Evolutionary conservation across 35 echinoderm and acorn worm species (phyloP).

Genomic region (Amphiura filiformis): DNA sequence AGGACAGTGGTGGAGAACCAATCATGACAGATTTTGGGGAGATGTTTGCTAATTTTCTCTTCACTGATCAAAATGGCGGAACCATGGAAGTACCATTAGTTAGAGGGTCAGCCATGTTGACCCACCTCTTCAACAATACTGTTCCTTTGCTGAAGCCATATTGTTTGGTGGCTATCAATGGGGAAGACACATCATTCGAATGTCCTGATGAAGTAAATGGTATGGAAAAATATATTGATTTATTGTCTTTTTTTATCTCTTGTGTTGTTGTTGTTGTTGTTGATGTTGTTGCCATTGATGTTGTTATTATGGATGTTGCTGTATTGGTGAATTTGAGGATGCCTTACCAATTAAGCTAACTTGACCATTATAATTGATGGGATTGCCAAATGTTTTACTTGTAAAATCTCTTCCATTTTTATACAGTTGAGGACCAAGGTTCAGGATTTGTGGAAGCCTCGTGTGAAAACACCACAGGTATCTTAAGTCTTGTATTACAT

Average conservation of each 20-base stretch:
- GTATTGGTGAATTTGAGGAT: too few relatives aligned
- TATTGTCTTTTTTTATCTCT: too few relatives aligned
- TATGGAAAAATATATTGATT: background rate
- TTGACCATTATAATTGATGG: too few relatives aligned
- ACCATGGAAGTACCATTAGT: slow-evolving; percentile 84
- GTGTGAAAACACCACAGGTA: slow-evolving; percentile 34
- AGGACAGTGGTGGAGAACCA: slow-evolving; percentile 39
- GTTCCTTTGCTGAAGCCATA: slow-evolving; percentile 67
- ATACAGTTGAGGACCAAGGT: slow-evolving; percentile 54
- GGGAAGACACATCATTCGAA: slow-evolving; percentile 15
- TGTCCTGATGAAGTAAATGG: slow-evolving; percentile 79
- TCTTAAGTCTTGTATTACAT: slow-evolving; percentile 43
- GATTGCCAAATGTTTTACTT: too few relatives aligned
- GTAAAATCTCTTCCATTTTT: background rate
- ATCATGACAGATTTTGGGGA: slow-evolving; percentile 79
- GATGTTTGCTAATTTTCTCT: too few relatives aligned
- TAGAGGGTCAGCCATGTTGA: slow-evolving; percentile 66
- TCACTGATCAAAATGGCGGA: slow-evolving; percentile 28
- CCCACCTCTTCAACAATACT: slow-evolving; percentile 69
- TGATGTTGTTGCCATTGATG: too few relatives aligned
- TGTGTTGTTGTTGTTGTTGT: too few relatives aligned
- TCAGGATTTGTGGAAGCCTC: slow-evolving; percentile 61
- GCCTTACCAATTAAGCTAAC: too few relatives aligned
- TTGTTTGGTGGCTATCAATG: slow-evolving; percentile 74
- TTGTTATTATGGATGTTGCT: too few relatives aligned